These are phyloP conservation scores for Antennarius striatus DNA, from an alignment of 2,113 vertebrate genomes.

Conservation along the genomic window DNA sequence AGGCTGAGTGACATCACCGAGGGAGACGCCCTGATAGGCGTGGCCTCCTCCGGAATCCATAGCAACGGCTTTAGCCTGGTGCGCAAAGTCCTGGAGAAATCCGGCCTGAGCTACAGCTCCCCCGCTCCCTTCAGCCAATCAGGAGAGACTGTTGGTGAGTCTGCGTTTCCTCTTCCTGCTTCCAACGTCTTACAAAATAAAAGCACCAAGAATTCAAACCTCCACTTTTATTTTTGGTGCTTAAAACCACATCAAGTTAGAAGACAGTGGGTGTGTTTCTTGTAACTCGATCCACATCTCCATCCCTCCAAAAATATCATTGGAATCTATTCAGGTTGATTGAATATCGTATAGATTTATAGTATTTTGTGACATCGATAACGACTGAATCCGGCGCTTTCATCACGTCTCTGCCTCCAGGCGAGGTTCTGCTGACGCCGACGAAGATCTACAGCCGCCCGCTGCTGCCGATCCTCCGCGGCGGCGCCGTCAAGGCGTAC, in stretches of 20 bases:
- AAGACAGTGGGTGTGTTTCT: too few species aligned
- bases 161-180: background rate
- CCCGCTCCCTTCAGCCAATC: constrained; percentile 76
- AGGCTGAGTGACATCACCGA: constrained; percentile 80
- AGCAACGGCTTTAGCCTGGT: constrained; percentile 98
- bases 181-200: too few species aligned
- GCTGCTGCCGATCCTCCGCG: constrained; percentile 86
- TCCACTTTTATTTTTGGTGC: too few species aligned
- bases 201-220: too few species aligned
- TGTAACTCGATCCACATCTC: too few species aligned
- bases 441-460: constrained; percentile 92
- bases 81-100: constrained; percentile 86
- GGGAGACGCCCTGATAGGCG: constrained; percentile 87
- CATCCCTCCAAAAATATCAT: too few species aligned
- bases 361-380: too few species aligned
- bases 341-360: too few species aligned
- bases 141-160: constrained; percentile 86
- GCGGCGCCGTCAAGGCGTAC: constrained; percentile 88
- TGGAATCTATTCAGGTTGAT: too few species aligned
- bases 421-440: constrained; percentile 88
- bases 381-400: too few species aligned
- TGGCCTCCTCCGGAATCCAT: constrained; percentile 93
- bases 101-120: constrained; percentile 80
- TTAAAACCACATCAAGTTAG: too few species aligned
- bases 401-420: constrained; percentile 66